A percentile compares a stretch with the other conserved stretches of the same genome.
Conservation (phyloP, 2,888 invertebrate species). For the Synergus itoensis region DNA sequence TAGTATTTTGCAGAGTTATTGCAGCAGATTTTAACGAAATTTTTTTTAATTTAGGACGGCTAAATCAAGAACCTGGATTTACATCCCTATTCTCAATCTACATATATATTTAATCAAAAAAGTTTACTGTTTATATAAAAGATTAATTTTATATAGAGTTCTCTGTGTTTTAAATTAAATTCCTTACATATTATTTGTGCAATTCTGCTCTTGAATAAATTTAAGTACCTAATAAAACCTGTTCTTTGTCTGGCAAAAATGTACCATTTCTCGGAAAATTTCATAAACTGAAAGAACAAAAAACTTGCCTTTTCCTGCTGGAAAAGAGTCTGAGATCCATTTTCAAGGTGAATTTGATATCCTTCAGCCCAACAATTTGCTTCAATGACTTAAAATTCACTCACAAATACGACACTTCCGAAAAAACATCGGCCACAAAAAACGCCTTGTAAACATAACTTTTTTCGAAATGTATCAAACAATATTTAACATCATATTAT, state of each 20-base stretch:
- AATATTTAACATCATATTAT: no score
- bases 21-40: no score
- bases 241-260: no score
- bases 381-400: neutral
- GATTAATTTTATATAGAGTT: neutral
- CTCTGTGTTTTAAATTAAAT: neutral
- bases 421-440: neutral
- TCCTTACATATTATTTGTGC: neutral
- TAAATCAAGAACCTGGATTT: no score
- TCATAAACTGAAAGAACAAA: neutral
- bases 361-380: no score
- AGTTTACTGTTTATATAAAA: no score
- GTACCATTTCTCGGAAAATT: neutral
- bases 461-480: no score
- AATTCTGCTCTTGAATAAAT: no score
- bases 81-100: no score
- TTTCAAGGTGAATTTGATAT: neutral
- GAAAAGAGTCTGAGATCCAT: neutral
- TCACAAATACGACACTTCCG: neutral
- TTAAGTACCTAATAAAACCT: no score
- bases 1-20: neutral
- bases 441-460: no score
- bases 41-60: no score
- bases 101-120: neutral
- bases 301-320: neutral